A percentile compares a stretch with the other conserved stretches of the same genome.
These are phyloP conservation scores for Rhizomys pruinosus DNA, from an alignment of 2,113 vertebrate species.

Conservation along the genomic window DNA sequence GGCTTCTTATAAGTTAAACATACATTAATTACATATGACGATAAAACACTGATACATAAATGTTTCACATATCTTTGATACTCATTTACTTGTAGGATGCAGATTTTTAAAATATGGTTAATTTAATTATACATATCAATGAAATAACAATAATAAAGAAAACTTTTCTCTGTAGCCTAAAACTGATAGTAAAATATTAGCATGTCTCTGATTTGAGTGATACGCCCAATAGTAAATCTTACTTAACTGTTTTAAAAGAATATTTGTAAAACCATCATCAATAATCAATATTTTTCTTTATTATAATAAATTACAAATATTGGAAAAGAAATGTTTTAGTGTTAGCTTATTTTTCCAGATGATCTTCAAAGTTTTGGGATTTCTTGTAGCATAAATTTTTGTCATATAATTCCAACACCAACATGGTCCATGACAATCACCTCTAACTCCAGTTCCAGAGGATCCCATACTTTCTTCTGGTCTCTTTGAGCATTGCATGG, in stretches of 20 bases:
- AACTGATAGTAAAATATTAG: conserved; percentile 9
- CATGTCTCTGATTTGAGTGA: neutral
- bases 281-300: neutral
- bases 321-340: neutral
- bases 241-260: no score
- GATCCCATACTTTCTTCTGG: no score
- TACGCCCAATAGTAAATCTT: neutral
- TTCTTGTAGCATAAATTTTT: conserved; percentile 68
- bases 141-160: conserved; percentile 36
- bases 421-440: no score
- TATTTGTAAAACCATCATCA: neutral
- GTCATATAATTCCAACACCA: no score
- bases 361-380: neutral
- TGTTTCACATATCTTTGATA: neutral
- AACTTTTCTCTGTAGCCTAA: conserved; percentile 6
- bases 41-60: no score
- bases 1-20: neutral
- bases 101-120: conserved; percentile 65
- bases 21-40: neutral
- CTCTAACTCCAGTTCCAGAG: no score
- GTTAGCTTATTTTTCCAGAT: conserved; percentile 40
- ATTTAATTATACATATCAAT: conserved; percentile 31
- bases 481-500: no score
- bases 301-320: conserved; percentile 8
- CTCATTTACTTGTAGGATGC: conserved; percentile 41